A percentile compares a stretch with the other conserved stretches of the same genome.
Conservation (phyloP, 2,113 vertebrate species). For the Symphodus melops region DNA sequence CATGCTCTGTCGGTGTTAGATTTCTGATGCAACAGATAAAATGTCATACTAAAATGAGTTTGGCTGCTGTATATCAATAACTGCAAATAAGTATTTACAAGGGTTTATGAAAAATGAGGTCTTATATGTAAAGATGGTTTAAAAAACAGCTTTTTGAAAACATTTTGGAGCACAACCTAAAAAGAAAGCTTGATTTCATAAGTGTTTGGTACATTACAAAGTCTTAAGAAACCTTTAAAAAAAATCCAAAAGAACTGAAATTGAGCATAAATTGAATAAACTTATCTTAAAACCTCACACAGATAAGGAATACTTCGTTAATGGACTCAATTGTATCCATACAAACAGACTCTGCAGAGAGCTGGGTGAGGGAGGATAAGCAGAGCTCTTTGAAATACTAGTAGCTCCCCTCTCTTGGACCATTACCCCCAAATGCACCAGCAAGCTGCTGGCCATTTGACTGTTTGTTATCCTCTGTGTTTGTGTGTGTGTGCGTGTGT, state of each 20-base stretch:
- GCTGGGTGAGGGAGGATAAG: slow-evolving; percentile 45
- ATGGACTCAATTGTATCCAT: slow-evolving; percentile 24
- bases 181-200: neutral
- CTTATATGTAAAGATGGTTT: neutral
- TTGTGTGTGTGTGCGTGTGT: neutral
- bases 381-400: slow-evolving; percentile 30
- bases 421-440: slow-evolving; percentile 52
- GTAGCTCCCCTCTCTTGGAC: slow-evolving; percentile 27
- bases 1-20: too few species aligned
- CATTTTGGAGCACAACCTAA: neutral
- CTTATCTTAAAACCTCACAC: slow-evolving; percentile 1
- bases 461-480: slow-evolving; percentile 23
- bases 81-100: neutral
- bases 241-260: too few species aligned
- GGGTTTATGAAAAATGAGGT: neutral
- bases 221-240: neutral
- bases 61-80: neutral
- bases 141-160: neutral
- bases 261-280: neutral
- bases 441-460: slow-evolving; percentile 39
- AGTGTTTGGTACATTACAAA: neutral
- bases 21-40: neutral
- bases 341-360: slow-evolving; percentile 10
- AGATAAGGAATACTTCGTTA: slow-evolving; percentile 14
- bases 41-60: neutral